Base-by-base conservation (phyloP, 2,888 invertebrate genomes). In the Eubasilissa splendida region DNA sequence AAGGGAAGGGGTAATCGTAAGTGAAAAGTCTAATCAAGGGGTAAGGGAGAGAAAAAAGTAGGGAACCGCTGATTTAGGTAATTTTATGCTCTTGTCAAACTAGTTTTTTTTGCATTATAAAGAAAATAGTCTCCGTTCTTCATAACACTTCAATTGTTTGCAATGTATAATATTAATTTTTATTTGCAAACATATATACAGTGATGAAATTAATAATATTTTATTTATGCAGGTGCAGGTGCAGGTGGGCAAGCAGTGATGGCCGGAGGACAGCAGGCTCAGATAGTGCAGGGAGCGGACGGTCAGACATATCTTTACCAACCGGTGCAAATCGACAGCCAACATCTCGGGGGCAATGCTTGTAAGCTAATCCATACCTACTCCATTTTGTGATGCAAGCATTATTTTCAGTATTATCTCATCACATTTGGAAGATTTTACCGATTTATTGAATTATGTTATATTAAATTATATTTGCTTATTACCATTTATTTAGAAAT, bases 221-320 rank as follows among this genome's bases (percentile, higher is more conserved):
- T 42, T 63, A n/a, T 4, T 52, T 76, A 22, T 74, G 9, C 58
- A 77, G 77, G 77, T 42, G 22, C 52, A 22, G 71, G 60, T 12
- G 22, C 59, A 4, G 73, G 50, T 3, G 78, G 73, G 7, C 73
- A 65, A 52, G 52, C 76, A 9, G 73, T 77, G 10, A 76, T 77
- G 60, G 70, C 66, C 8, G 68, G 66, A n/a, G 92, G 93, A 7
- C 92, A 92, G 84, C 93, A 92, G 81, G 93, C 96, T 59, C 97
- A 97, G 87, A 90, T 98, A 63, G 94, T 98, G 56, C 98, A 97
- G 87, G 95, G 97, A 0, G 93, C 96, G 0, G 97, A 97, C 88
- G 98, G 98, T 0, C 98, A 98, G 88, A 97, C 97, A 0, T 95
- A 96, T 85, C 93, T 97, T 78, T 97, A 97, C 87, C 97, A 98